Conservation (phyloP, 1,140 invertebrate genomes). For the Conus betulinus region DNA sequence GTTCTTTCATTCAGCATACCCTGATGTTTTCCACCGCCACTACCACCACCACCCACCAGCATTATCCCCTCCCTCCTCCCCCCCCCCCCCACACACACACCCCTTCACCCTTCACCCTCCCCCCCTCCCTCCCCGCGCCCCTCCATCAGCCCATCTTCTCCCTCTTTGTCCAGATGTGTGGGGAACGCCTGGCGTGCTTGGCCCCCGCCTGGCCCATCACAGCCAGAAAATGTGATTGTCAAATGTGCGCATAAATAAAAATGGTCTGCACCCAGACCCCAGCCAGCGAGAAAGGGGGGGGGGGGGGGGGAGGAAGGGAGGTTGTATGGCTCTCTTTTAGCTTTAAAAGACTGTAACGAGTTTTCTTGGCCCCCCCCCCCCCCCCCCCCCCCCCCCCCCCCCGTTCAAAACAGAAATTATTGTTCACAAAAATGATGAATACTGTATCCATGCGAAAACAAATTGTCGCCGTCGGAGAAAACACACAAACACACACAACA, state of each 20-base stretch:
- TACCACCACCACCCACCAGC: no score
- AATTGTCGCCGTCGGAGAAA: not conserved
- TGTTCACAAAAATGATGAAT: not conserved
- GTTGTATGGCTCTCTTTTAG: no score
- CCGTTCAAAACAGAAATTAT: not conserved
- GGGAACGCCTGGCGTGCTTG: conserved; percentile 4
- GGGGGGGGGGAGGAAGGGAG: no score
- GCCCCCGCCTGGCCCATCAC: not conserved
- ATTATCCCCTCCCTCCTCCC: not conserved
- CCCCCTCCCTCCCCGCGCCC: not conserved
- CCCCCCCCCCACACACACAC: not conserved
- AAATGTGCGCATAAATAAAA: conserved; percentile 35
- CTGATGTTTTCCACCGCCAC: not conserved
- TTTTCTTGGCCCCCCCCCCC: not conserved
- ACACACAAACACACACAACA: not conserved
- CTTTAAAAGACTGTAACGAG: no score
- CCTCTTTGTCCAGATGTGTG: conserved; percentile 17
- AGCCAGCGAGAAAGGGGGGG: no score
- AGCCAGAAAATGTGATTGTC: conserved; percentile 32
- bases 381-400: not conserved
- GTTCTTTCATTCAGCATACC: conserved; percentile 33
- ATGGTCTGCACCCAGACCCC: not conserved
- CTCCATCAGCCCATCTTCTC: not conserved
- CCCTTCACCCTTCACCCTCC: not conserved
- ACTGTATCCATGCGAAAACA: not conserved